phyloP scores from a whole-genome alignment of 1,140 invertebrate species.

The Tetragonula clypearis region DNA sequence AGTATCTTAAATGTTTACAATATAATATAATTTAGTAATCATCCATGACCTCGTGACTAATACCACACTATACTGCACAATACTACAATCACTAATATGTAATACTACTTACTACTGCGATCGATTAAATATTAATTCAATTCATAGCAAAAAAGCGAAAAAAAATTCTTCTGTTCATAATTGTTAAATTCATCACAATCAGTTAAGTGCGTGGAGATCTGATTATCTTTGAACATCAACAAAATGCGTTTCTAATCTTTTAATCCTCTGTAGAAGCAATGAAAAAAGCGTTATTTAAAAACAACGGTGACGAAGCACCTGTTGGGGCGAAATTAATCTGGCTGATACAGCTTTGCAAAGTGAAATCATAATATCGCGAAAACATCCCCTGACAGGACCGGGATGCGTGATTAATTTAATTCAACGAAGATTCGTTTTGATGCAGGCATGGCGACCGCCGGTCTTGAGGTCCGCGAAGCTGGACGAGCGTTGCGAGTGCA shows the following conservation, averaged over 20 bases:
- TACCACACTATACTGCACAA: no score
- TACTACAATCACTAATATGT: no score
- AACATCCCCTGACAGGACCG: no score
- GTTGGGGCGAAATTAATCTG: neutral
- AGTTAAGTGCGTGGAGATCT: no score
- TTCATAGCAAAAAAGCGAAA: neutral
- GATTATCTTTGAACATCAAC: neutral
- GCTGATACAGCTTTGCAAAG: neutral
- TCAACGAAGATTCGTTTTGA: constrained; percentile 23
- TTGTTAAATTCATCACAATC: neutral
- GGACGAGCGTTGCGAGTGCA: constrained; percentile 89
- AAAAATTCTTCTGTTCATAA: neutral
- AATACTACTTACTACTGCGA: no score
- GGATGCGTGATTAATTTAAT: neutral
- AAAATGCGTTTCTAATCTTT: neutral
- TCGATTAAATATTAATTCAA: no score
- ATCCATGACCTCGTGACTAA: no score
- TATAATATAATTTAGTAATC: neutral
- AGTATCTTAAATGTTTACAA: no score
- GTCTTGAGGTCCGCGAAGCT: constrained; percentile 79
- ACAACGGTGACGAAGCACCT: neutral
- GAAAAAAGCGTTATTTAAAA: neutral
- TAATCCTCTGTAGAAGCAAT: neutral
- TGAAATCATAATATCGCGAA: neutral
- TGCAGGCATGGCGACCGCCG: constrained; percentile 75